A percentile compares a stretch with the other conserved stretches of the same genome.
These are phyloP conservation scores for Drosophila kanekoi DNA, from an alignment of 2,888 invertebrate species.

Conservation along the genomic window DNA sequence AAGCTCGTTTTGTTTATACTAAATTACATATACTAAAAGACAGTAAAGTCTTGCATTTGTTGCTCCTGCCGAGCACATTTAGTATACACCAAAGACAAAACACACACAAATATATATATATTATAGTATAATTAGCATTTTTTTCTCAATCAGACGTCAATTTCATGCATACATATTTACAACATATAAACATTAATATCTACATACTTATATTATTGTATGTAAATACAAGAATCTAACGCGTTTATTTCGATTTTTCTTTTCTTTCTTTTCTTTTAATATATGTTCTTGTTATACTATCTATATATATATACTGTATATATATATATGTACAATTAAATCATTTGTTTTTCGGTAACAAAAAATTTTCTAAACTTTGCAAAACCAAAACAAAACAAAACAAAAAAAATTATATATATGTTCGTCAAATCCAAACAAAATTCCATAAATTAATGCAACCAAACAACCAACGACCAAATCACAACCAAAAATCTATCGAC, in stretches of 20 bases:
- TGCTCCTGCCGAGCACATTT: slow-evolving; percentile 27
- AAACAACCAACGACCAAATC: slow-evolving; percentile 59
- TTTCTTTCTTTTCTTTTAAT: slow-evolving; percentile 84
- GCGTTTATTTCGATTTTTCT: slow-evolving; percentile 85
- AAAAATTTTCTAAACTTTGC: slow-evolving; percentile 71
- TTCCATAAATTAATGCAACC: slow-evolving; percentile 61
- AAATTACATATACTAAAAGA: too few relatives aligned
- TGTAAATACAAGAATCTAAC: slow-evolving; percentile 84
- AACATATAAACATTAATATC: slow-evolving; percentile 42
- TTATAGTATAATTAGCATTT: slow-evolving; percentile 47
- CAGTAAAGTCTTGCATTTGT: slow-evolving; percentile 42
- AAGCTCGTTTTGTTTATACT: slow-evolving; percentile 25
- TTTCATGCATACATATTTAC: slow-evolving; percentile 31
- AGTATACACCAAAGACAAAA: slow-evolving; percentile 21
- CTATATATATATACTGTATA: slow-evolving; percentile 48
- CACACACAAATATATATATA: slow-evolving; percentile 32
- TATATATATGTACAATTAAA: slow-evolving; percentile 62
- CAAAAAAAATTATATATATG: slow-evolving; percentile 85
- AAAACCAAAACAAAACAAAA: slow-evolving; percentile 75
- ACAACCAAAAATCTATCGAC: slow-evolving; percentile 55
- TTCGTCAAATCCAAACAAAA: slow-evolving; percentile 81
- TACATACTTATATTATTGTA: slow-evolving; percentile 66
- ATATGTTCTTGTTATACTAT: slow-evolving; percentile 78
- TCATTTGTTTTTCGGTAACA: slow-evolving; percentile 80
- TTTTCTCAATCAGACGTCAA: slow-evolving; percentile 44